A percentile compares a stretch with the other conserved stretches of the same genome.
Evolutionary conservation across 2,113 vertebrate genomes (phyloP).

Genomic region (Alexandromys fortis): DNA sequence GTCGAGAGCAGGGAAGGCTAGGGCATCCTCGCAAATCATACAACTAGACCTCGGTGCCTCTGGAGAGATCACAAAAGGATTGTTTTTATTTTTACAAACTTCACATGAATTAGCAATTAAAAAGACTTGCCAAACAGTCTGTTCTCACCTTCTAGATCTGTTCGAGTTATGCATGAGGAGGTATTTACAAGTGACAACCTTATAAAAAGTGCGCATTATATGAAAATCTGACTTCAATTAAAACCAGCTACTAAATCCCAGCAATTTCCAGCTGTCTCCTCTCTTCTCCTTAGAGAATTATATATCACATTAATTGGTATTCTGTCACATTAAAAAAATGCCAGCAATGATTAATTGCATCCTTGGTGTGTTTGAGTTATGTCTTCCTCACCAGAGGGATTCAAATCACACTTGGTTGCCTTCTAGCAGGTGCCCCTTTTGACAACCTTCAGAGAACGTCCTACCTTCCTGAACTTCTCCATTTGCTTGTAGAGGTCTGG

Average conservation of each 20-base stretch:
- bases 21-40: not conserved
- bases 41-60: not conserved
- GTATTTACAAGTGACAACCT: conserved; percentile 58
- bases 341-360: conserved; percentile 73
- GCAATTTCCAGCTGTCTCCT: conserved; percentile 70
- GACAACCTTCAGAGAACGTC: conserved; percentile 67
- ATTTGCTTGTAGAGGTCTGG: conserved; percentile 98
- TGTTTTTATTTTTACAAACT: conserved; percentile 42
- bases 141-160: conserved; percentile 23
- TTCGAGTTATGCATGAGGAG: conserved; percentile 53
- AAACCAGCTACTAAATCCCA: conserved; percentile 66
- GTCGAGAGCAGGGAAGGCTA: not conserved
- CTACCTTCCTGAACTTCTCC: conserved; percentile 99
- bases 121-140: conserved; percentile 33
- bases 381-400: conserved; percentile 55
- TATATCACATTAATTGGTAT: conserved; percentile 73
- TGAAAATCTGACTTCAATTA: conserved; percentile 72
- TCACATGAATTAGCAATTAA: conserved; percentile 44
- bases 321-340: conserved; percentile 73
- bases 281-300: conserved; percentile 71
- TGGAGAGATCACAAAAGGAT: conserved; percentile 24
- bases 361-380: conserved; percentile 70
- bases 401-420: conserved; percentile 65
- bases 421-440: conserved; percentile 54
- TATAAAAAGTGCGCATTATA: conserved; percentile 63